Base-by-base conservation (phyloP, 2,113 vertebrate genomes). In the Bagarius yarrelli region DNA sequence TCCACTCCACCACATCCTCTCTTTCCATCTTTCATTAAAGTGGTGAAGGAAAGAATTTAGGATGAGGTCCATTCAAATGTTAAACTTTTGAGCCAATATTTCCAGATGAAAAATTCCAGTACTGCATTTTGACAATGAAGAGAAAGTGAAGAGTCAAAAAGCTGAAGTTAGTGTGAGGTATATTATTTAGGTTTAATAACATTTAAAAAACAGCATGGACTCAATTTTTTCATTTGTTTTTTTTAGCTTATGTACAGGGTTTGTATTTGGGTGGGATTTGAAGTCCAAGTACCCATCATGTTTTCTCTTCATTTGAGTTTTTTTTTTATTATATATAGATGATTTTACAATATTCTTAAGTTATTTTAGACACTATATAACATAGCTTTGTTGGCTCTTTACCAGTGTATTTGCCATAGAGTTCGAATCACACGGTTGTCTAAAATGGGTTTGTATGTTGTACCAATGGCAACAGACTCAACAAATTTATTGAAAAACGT, bases 1-100 rank as follows among this genome's bases (percentile, higher is more conserved):
- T 85, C 76, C 40, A 23, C 23, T 40, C 47, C 30, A 55, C 80
- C 56, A 75, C 80, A 82, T 85, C 70, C 71, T 70, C 50, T 61
- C 52, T 74, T 50, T 60, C 72, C 55, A 71, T 81, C 67, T 82
- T 53, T 55, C 23, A 52, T 52, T 67, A 61, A 70, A 59, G 36
- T 60, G 66, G 36, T 27, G 57, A 61, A 36, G 40, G 64, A 73
- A 84, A 52, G 30, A 81, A 57, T 81, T 64, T 52, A 78, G 56
- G 25, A 71, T 55, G 44, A 9, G 50, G 52, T 16, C 40, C 23
- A 61, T 79, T 84, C 36, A 27, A 44, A 73, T 67, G 32, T 2
- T 40, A 61, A 30, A 69, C 53, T 11, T 81, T 74, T 61, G 16
- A 50, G 50, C 56, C 59, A 66, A 27, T 64, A 44, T 21, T 21